Percentiles rank a stretch among this genome's conserved stretches.
These are phyloP conservation scores for Toxostoma redivivum DNA, from an alignment of 2,113 vertebrate species.

Conservation along the genomic window DNA sequence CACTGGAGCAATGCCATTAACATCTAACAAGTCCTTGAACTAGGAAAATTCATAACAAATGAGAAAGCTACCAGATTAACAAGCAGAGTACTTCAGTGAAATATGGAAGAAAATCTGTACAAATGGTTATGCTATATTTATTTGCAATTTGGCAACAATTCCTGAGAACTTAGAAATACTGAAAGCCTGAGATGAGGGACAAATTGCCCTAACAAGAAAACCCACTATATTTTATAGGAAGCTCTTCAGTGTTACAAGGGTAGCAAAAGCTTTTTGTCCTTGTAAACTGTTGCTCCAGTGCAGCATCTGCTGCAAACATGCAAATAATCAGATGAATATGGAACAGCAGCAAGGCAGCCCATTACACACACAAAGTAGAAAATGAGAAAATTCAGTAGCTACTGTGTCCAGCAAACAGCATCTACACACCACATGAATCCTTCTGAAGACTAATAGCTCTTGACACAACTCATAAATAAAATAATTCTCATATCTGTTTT, in stretches of 20 bases:
- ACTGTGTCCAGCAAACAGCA: background rate
- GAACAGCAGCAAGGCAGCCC: background rate
- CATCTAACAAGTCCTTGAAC: background rate
- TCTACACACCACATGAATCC: background rate
- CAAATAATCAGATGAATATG: background rate
- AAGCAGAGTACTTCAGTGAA: background rate
- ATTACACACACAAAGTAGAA: background rate
- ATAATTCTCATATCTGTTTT: background rate
- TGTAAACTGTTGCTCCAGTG: background rate
- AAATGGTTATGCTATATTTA: background rate
- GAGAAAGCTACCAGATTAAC: constrained; percentile 19
- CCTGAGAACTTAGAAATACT: constrained; percentile 2
- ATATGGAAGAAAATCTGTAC: background rate
- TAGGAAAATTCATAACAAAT: background rate
- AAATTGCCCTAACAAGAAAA: background rate
- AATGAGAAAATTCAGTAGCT: background rate
- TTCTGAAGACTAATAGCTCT: background rate
- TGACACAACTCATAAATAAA: background rate
- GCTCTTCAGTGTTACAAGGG: background rate
- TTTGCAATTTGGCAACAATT: background rate
- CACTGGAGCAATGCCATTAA: background rate
- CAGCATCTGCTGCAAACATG: background rate
- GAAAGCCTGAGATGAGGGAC: background rate
- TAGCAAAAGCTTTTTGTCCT: background rate
- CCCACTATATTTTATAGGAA: background rate